Base-by-base conservation (phyloP, 2,113 vertebrate species). In the Hyla sarda region DNA sequence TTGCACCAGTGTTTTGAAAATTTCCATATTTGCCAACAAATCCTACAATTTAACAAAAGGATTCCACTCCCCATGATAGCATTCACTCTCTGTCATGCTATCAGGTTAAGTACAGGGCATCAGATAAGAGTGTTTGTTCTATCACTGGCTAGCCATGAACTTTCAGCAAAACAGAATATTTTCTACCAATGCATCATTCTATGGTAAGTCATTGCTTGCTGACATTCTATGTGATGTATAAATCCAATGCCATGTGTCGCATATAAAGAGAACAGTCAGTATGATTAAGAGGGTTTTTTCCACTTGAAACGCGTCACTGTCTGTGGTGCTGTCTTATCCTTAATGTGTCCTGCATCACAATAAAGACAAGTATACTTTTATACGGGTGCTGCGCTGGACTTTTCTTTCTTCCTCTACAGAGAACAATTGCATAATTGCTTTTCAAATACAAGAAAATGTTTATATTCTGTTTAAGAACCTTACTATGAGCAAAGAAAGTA, bases 41-140 rank as follows among this genome's bases (percentile, higher is more conserved):
- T n/a, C 23, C 19, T 19, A 21, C 23, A 17, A 11, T 67, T 47
- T 11, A 65, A 8, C 41, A 16, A 16, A 65, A 82, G 67, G n/a
- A 69, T 82, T 69, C 45, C 74, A 69, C 23, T 73, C 58, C 10
- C 16, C 16, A 14, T 74, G 56, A 88, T 11, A 75, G 67, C 45
- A 41, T 32, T 28, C 60, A 62, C 74, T 72, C 34, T 28, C 25
- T 30, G 56, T 37, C 67, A 60, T 48, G 37, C 41, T 54, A 21
- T 58, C 69, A 75, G 65, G 67, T 72, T 84, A 54, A 83, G 12
- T 13, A 30, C 5, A 69, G 69, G 52, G 13, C 25, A 56, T 81
- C 54, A 84, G 84, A 87, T 87, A 76, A 88, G 45, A 87, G 52
- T 45, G 73, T 81, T 76, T 34, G 47, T 86, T 83, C 83, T n/a